A percentile compares a stretch with the other conserved stretches of the same genome.
Conservation (phyloP, 2,113 vertebrate genomes). For the Ovibos moschatus region DNA sequence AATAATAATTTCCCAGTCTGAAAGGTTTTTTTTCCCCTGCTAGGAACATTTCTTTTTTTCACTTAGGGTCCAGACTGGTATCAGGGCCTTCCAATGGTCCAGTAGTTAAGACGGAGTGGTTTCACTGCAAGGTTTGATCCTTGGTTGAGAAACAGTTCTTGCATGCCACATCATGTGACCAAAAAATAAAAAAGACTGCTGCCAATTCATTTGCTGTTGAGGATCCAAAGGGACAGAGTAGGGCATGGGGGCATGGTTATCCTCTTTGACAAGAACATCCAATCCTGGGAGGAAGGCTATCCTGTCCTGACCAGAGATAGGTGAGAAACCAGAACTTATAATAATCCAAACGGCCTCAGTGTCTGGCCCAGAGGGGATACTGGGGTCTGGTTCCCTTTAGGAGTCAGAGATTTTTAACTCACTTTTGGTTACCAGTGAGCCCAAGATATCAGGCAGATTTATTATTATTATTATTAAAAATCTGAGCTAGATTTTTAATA, state of each 20-base stretch:
- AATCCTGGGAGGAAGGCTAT: background rate
- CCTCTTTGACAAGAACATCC: background rate
- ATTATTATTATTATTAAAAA: background rate
- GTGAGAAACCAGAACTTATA: background rate
- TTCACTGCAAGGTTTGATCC: background rate
- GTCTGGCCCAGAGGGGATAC: background rate
- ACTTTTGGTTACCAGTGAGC: background rate
- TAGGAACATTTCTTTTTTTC: background rate
- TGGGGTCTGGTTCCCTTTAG: background rate
- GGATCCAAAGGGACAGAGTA: background rate
- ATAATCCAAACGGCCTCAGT: background rate
- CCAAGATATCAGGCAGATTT: background rate
- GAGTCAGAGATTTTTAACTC: background rate
- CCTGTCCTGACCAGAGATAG: background rate
- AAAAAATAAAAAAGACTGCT: background rate
- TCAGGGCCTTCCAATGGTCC: background rate
- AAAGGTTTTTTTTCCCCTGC: background rate
- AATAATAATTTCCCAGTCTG: background rate
- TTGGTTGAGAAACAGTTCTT: background rate
- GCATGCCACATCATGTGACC: background rate
- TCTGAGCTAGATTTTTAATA: background rate
- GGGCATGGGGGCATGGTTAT: background rate
- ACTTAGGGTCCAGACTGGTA: background rate
- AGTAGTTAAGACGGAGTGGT: background rate
- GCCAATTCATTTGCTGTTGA: background rate